These are phyloP conservation scores for Uloborus diversus DNA, from an alignment of 1,140 invertebrate genomes.

Conservation along the genomic window DNA sequence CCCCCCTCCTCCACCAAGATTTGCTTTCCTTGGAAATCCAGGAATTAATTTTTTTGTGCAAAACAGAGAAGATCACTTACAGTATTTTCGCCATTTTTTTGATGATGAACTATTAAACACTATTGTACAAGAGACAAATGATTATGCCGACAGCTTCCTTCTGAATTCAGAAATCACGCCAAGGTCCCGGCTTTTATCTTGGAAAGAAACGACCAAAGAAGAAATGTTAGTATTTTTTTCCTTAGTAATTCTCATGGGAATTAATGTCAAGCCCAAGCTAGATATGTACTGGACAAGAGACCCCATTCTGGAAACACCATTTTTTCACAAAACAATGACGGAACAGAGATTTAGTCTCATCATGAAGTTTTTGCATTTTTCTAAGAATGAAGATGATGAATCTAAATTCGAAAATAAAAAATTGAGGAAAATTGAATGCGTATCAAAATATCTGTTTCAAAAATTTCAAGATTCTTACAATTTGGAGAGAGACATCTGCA, in stretches of 20 bases:
- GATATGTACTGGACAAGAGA: not conserved
- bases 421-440: conserved; percentile 6
- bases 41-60: not conserved
- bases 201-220: conserved; percentile 2
- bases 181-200: not conserved
- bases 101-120: not conserved
- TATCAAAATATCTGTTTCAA: not conserved
- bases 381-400: conserved; percentile 30
- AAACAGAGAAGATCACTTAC: not conserved
- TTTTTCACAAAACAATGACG: not conserved
- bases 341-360: not conserved
- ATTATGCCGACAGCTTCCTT: not conserved
- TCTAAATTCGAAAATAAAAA: not conserved
- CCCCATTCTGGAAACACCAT: not conserved
- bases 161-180: not conserved
- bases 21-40: conserved; percentile 4
- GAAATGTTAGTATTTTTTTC: conserved; percentile 22
- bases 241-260: conserved; percentile 6
- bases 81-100: conserved; percentile 7
- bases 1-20: not conserved
- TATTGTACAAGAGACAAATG: conserved; percentile 4
- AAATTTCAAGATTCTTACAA: not conserved
- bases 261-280: conserved; percentile 1
- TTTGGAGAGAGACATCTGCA: not conserved
- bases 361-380: conserved; percentile 31